Evolutionary conservation across 2,113 vertebrate genomes (phyloP).

Genomic region (Varanus komodoensis): DNA sequence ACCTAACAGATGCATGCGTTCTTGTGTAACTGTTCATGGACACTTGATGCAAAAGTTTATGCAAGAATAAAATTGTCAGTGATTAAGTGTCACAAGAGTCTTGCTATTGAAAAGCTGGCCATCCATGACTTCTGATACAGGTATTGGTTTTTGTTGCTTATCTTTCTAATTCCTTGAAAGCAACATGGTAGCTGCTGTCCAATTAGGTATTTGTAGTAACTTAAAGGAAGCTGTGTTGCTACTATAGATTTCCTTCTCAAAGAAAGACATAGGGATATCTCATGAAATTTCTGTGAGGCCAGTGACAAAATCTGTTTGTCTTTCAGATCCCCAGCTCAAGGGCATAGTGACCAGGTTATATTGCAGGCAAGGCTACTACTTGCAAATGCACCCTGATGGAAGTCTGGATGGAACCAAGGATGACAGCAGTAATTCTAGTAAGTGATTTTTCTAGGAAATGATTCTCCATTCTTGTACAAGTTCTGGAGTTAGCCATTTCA

Average conservation of each 20-base stretch:
- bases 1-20: no score
- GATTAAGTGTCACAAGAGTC: no score
- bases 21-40: no score
- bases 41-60: no score
- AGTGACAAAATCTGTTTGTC: conserved; percentile 79
- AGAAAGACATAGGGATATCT: conserved; percentile 57
- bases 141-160: background rate
- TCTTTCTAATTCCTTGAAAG: background rate
- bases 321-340: conserved; percentile 99
- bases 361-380: conserved; percentile 99
- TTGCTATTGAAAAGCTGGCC: background rate
- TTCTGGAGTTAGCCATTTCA: conserved; percentile 28
- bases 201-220: conserved; percentile 42
- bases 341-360: conserved; percentile 99
- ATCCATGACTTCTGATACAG: background rate
- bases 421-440: conserved; percentile 99
- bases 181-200: background rate
- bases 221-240: conserved; percentile 42
- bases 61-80: no score
- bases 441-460: conserved; percentile 72
- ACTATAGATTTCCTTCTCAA: conserved; percentile 62
- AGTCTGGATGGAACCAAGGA: conserved; percentile 99
- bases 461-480: conserved; percentile 33
- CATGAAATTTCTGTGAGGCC: conserved; percentile 69
- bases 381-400: conserved; percentile 99